Evolutionary conservation across 1,140 invertebrate species (phyloP).

Genomic region (Panulirus ornatus): DNA sequence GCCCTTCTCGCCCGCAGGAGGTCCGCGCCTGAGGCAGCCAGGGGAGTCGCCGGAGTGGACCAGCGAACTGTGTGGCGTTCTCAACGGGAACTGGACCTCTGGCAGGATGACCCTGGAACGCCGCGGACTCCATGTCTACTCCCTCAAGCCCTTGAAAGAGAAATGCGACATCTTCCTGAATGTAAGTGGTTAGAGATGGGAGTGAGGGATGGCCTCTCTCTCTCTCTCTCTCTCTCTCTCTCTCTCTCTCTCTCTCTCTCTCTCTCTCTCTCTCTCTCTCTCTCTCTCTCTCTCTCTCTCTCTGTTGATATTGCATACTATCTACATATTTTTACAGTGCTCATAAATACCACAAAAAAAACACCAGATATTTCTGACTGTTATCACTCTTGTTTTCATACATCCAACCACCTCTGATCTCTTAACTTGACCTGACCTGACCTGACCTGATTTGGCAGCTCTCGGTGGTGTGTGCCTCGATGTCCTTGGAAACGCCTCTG

Average conservation of each 20-base stretch:
- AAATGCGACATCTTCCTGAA: constrained; percentile 45
- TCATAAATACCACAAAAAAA: background rate
- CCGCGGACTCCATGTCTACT: constrained; percentile 42
- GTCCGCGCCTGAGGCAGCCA: too few relatives aligned
- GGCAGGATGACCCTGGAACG: constrained; percentile 28
- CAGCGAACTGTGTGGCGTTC: constrained; percentile 4
- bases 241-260: too few relatives aligned
- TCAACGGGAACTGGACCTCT: constrained; percentile 32
- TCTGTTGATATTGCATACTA: too few relatives aligned
- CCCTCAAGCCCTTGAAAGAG: constrained; percentile 37
- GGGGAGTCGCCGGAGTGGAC: background rate
- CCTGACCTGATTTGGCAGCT: constrained; percentile 2
- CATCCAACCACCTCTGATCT: background rate
- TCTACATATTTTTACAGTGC: background rate
- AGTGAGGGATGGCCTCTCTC: background rate
- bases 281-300: background rate
- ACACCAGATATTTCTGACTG: too few relatives aligned
- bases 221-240: background rate
- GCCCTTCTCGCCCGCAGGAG: too few relatives aligned
- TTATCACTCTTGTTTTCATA: background rate
- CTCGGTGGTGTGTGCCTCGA: constrained; percentile 12
- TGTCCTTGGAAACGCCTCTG: constrained; percentile 6
- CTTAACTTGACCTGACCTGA: background rate
- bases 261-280: background rate
- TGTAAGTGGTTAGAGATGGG: constrained; percentile 12